Base-by-base conservation (phyloP, 2,113 vertebrate genomes). In the Solea senegalensis region DNA sequence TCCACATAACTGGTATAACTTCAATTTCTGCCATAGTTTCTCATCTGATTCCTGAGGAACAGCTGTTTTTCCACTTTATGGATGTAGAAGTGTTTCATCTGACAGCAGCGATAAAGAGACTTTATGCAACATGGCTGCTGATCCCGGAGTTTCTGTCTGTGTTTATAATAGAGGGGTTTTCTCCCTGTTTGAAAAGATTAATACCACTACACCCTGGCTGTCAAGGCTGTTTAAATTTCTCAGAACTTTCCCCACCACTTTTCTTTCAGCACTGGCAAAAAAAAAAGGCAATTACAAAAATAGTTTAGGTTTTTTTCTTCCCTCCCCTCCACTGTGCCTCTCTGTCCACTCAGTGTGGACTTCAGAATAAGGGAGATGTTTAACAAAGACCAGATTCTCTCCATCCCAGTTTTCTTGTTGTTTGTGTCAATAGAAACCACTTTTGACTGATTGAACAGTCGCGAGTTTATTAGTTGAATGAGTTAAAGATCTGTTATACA, bases 111-210 rank as follows among this genome's bases (percentile, higher is more conserved):
- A 74, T 82, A 84, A 80, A 89, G 72, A 78, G 43, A 71, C 73
- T 84, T 70, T 69, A 66, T 61, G 71, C 68, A 74, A 53, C 49
- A 26, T 40, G 13, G 71, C 70, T n/a, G 34, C 58, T 49, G 55
- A 80, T 67, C 64, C 74, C 45, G 11, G 61, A 76, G 73, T 83
- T 83, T 76, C 72, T 71, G 85, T 81, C 88, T 84, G 78, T 92
- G 92, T 92, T 93, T 93, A 90, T 83, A 89, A 88, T 89, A 83
- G 62, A 78, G 68, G 77, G 80, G 62, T 84, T 91, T 87, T 91
- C 87, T 90, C 67, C 40, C 83, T 60, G 88, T 90, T 90, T 86
- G 85, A 90, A 90, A 91, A 90, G 91, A 94, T 92, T 90, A 93
- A 93, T 93, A 85, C 83, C 74, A 62, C 78, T 71, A 68, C 91